Percentiles rank a stretch among this genome's conserved stretches.
These are phyloP conservation scores for Belonocnema kinseyi DNA, from an alignment of 1,140 invertebrate genomes.

Conservation along the genomic window DNA sequence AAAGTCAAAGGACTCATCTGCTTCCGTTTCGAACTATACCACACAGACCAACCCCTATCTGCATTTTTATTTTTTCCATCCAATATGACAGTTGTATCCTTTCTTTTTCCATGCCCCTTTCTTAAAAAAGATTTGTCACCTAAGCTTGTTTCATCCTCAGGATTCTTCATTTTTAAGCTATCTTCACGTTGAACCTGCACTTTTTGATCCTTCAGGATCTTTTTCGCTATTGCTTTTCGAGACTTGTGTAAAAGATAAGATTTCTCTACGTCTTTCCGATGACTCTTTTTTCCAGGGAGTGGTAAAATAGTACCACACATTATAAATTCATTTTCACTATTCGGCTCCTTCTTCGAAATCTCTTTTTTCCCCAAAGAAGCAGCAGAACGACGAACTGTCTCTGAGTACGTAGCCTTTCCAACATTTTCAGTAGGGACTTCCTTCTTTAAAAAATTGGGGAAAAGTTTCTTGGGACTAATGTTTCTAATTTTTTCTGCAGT, in stretches of 20 bases:
- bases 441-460: conserved; percentile 7
- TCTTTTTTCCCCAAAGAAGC: conserved; percentile 48
- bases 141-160: not conserved
- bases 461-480: not conserved
- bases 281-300: conserved; percentile 33
- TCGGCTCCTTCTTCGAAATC: conserved; percentile 38
- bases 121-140: conserved; percentile 2
- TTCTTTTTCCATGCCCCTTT: conserved; percentile 41
- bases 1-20: conserved; percentile 54
- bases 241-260: conserved; percentile 51
- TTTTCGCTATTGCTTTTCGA: conserved; percentile 38
- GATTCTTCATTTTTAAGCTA: not conserved
- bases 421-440: conserved; percentile 2
- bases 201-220: conserved; percentile 20
- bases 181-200: not conserved
- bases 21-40: conserved; percentile 62
- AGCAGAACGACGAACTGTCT: conserved; percentile 60
- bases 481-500: not conserved
- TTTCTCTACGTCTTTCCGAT: conserved; percentile 44
- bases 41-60: conserved; percentile 63
- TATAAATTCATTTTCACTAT: conserved; percentile 13
- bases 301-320: not conserved
- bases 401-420: conserved; percentile 64
- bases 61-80: conserved; percentile 40
- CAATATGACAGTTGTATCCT: conserved; percentile 37